Evolutionary conservation across 2,797 vertebrate genomes (phyloP).

Genomic region (Okamejei kenojei): DNA sequence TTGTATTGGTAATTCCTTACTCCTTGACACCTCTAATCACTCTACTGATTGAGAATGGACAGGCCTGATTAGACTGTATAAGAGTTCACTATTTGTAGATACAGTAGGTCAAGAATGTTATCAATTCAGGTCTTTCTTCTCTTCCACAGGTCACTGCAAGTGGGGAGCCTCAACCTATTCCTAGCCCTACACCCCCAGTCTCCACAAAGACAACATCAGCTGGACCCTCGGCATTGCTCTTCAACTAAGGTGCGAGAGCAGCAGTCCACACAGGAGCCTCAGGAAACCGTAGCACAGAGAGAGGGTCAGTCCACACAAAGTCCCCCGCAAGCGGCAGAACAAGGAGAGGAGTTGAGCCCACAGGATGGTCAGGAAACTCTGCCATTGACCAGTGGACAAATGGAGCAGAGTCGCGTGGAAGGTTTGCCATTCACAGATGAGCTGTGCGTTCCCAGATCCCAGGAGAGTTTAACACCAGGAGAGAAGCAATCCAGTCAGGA

Average conservation of each 20-base stretch:
- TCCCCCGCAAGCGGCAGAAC: background rate
- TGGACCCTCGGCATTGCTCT: background rate
- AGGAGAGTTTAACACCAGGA: background rate
- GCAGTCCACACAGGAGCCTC: background rate
- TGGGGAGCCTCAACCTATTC: slow-evolving; percentile 14
- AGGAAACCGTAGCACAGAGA: background rate
- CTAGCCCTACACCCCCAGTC: background rate
- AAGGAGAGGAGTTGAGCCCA: background rate
- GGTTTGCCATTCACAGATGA: background rate
- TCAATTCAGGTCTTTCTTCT: background rate
- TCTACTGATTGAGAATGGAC: too few species aligned
- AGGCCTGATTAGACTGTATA: too few species aligned
- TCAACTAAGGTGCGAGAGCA: background rate
- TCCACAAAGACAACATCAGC: background rate
- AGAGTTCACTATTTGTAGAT: too few species aligned
- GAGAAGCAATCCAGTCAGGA: background rate
- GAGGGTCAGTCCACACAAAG: background rate
- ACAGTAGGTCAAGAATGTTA: background rate
- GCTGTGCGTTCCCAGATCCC: background rate
- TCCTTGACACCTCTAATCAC: too few species aligned
- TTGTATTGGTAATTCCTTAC: too few species aligned
- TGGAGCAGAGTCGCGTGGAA: background rate
- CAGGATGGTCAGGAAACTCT: background rate
- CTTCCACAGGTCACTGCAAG: slow-evolving; percentile 5
- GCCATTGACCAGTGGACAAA: background rate